Evolutionary conservation across 2,888 invertebrate species (phyloP).

Genomic region (Drosophila putrida): DNA sequence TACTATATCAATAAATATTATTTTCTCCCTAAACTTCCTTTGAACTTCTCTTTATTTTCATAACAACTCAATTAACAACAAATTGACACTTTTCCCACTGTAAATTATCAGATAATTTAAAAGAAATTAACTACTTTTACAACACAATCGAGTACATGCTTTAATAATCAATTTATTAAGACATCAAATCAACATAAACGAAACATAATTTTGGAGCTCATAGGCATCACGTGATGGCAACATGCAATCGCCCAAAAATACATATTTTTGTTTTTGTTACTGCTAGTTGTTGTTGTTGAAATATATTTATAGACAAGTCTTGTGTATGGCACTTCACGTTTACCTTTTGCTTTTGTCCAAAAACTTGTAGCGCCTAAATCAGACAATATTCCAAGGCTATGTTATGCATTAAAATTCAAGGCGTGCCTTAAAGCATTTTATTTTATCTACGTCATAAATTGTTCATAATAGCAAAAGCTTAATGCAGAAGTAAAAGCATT

Average conservation of each 20-base stretch:
- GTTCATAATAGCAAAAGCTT: constrained; percentile 36
- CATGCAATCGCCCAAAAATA: constrained; percentile 66
- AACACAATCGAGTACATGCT: background rate
- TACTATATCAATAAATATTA: too few species aligned
- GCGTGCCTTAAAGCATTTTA: constrained; percentile 60
- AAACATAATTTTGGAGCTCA: constrained; percentile 49
- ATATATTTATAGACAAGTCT: constrained; percentile 37
- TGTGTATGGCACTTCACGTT: constrained; percentile 45
- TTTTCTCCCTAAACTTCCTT: background rate
- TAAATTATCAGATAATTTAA: background rate
- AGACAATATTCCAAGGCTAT: constrained; percentile 59
- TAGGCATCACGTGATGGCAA: constrained; percentile 60
- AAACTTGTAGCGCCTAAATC: constrained; percentile 51
- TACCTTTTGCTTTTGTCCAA: constrained; percentile 52
- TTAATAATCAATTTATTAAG: constrained; percentile 38
- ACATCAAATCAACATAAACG: constrained; percentile 64
- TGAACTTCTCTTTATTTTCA: background rate
- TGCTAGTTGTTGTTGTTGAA: constrained; percentile 13
- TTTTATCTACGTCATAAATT: constrained; percentile 72
- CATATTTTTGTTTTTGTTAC: background rate
- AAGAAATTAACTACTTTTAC: background rate
- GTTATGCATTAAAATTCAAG: constrained; percentile 72
- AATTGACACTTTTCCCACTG: background rate
- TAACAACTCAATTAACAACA: constrained; percentile 6
- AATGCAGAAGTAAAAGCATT: constrained; percentile 19